Evolutionary conservation across 2,113 vertebrate species (phyloP).

Genomic region (Misgurnus anguillicaudatus): DNA sequence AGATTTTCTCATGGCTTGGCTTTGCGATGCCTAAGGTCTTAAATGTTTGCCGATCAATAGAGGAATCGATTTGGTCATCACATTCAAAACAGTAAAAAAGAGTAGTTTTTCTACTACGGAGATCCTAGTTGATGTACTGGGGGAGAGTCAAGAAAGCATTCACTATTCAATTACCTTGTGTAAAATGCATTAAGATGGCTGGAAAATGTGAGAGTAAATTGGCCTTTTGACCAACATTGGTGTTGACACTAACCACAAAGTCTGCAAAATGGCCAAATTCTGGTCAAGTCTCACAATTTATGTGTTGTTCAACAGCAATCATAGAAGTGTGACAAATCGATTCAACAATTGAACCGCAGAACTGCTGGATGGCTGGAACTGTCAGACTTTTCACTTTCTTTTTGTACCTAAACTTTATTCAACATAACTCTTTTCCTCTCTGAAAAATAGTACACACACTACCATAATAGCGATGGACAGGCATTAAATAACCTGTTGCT

Average conservation of each 20-base stretch:
- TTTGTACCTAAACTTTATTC: background rate
- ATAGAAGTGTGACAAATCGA: constrained; percentile 16
- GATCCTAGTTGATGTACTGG: background rate
- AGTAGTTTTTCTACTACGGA: constrained; percentile 12
- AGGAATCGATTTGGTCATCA: constrained; percentile 15
- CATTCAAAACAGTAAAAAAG: background rate
- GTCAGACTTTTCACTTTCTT: background rate
- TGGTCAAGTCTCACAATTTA: constrained; percentile 5
- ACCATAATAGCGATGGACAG: too few relatives aligned
- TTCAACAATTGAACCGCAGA: background rate
- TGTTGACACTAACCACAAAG: background rate
- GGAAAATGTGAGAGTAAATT: background rate
- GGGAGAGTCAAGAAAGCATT: background rate
- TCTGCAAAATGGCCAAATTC: background rate
- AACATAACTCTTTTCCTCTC: too few relatives aligned
- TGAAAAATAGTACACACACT: too few relatives aligned
- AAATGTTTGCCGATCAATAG: constrained; percentile 39
- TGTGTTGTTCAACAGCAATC: constrained; percentile 17
- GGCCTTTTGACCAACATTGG: background rate
- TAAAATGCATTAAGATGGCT: background rate
- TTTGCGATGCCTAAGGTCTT: constrained; percentile 8
- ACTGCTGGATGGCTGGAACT: background rate
- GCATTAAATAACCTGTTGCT: background rate
- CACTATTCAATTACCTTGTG: background rate
- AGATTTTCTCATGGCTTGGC: constrained; percentile 30